Evolutionary conservation across 2,888 invertebrate species (phyloP).

Genomic region (Dastarcus helophoroides): DNA sequence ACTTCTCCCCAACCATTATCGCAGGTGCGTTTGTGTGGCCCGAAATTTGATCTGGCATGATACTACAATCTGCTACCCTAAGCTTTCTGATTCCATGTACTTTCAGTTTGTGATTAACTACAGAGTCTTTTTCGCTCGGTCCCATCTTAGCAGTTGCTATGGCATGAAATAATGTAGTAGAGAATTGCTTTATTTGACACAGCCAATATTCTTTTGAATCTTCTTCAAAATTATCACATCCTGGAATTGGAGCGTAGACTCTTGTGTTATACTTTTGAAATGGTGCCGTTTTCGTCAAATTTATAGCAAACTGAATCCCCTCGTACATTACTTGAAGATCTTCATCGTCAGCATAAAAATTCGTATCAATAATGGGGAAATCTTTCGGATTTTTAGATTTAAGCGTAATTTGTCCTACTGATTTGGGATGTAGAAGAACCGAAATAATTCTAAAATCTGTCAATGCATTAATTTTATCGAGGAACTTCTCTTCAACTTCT

Average conservation of each 20-base stretch:
- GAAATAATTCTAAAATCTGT: conserved; percentile 6
- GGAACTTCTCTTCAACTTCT: not conserved
- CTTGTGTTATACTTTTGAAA: conserved; percentile 48
- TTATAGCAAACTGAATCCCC: conserved; percentile 38
- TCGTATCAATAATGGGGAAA: conserved; percentile 48
- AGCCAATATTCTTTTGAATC: conserved; percentile 38
- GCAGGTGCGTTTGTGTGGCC: conserved; percentile 1
- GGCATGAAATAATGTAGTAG: conserved; percentile 39
- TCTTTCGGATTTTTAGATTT: conserved; percentile 44
- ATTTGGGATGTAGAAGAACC: conserved; percentile 34
- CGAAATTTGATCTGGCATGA: conserved; percentile 38
- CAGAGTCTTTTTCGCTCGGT: conserved; percentile 32
- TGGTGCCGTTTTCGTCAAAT: conserved; percentile 38
- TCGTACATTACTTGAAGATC: conserved; percentile 55
- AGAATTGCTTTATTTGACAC: conserved; percentile 36
- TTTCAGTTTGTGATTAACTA: conserved; percentile 47
- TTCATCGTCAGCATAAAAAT: conserved; percentile 46
- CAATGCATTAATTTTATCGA: not conserved
- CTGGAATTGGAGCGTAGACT: conserved; percentile 39
- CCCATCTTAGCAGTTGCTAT: conserved; percentile 46
- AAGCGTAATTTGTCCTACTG: conserved; percentile 44
- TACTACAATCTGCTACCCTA: conserved; percentile 51
- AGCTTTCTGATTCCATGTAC: conserved; percentile 46
- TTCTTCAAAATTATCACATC: conserved; percentile 33
- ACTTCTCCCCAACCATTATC: not conserved